Percentiles rank a stretch among this genome's conserved stretches.
Conservation (phyloP, 2,888 invertebrate species). For the Galeruca laticollis region DNA sequence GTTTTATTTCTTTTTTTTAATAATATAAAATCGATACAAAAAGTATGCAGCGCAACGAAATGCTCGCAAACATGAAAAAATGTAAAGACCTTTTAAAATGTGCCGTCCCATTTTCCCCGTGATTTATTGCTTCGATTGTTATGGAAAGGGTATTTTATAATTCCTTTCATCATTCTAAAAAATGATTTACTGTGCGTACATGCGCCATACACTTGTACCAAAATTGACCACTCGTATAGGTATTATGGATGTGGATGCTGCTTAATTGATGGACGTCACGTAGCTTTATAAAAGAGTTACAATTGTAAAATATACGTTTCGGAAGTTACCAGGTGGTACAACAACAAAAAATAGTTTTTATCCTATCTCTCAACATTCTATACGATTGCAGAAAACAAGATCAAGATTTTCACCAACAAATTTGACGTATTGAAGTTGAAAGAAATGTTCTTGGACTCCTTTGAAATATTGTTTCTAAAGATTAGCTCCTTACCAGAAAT, state of each 20-base stretch:
- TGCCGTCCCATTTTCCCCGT: conserved; percentile 44
- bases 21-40: conserved; percentile 46
- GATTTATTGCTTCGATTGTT: conserved; percentile 45
- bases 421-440: no score
- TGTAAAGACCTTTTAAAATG: conserved; percentile 47
- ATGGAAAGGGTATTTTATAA: conserved; percentile 37
- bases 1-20: conserved; percentile 44
- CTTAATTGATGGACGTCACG: conserved; percentile 15
- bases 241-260: conserved; percentile 15
- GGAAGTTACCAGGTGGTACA: background rate
- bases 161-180: conserved; percentile 38
- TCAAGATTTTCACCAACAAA: no score
- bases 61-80: conserved; percentile 44
- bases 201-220: conserved; percentile 27
- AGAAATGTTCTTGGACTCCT: no score
- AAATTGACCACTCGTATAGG: conserved; percentile 14
- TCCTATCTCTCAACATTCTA: no score
- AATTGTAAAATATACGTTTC: conserved; percentile 6
- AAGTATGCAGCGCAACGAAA: conserved; percentile 43
- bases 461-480: no score
- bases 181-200: conserved; percentile 33
- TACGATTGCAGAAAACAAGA: no score
- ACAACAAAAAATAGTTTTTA: no score
- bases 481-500: no score
- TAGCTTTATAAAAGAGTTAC: background rate